Base-by-base conservation (phyloP, 2,888 invertebrate species). In the Noctua janthina region DNA sequence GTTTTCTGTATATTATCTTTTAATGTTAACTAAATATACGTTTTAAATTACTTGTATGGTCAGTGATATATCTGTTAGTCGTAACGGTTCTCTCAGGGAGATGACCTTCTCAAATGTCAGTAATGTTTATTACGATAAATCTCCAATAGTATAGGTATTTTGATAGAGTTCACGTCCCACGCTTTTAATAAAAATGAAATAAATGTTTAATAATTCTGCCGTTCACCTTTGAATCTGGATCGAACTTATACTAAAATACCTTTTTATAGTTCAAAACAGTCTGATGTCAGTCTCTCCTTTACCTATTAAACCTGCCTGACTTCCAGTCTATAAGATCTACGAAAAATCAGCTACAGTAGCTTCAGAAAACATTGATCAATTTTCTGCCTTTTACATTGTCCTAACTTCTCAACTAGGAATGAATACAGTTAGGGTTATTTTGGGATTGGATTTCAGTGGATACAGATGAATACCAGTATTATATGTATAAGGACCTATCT, bases 21-120 rank as follows among this genome's bases (percentile, higher is more conserved):
- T 78, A 71, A 43, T 71, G n/a, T 74, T 59, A n/a, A 56, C 77
- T 56, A 80, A 62, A 81, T 72, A 46, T 46, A 54, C n/a, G 7
- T 15, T n/a, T 54, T 39, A 54, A 39, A 62, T 68, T 35, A 68
- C 46, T 56, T 17, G 13, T 7, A 49, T 43, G 56, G 43, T 54
- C 66, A 66, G 29, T 82, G 49, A 87, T 84, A 78, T 64, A 84
- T 74, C 54, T 64, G 23, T 29, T 39, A 68, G 23, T 56, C 35
- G 20, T 81, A 85, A 83, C 83, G 69, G 76, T n/a, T 59, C 7
- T 62, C 8, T 23, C 13, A 49, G 56, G 56, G 20, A 3, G 46
- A 69, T 84, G 83, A 83, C 84, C 87, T 87, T 74, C 17, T 56
- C 10, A 68, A 87, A 72, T 72, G 54, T 68, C 78, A 66, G 15